These are phyloP conservation scores for Cosmopolites sordidus DNA, from an alignment of 2,888 invertebrate genomes.

Conservation along the genomic window DNA sequence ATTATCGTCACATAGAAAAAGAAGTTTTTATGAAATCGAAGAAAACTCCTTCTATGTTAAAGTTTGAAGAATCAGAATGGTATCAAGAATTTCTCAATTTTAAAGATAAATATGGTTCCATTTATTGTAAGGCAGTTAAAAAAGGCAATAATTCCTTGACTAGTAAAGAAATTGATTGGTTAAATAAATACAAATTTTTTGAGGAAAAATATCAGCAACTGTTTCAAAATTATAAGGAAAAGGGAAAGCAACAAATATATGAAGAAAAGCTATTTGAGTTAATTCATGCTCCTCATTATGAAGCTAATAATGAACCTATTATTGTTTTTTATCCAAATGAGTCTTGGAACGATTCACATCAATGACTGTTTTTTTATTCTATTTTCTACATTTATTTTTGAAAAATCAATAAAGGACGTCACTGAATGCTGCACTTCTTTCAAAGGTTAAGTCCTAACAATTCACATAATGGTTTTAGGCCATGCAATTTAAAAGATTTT, in stretches of 20 bases:
- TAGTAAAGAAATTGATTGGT: slow-evolving; percentile 31
- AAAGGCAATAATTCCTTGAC: slow-evolving; percentile 22
- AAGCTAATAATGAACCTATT: slow-evolving; percentile 21
- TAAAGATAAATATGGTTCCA: slow-evolving; percentile 28
- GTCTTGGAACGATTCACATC: no score
- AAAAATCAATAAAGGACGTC: no score
- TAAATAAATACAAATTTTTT: slow-evolving; percentile 30
- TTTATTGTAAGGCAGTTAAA: slow-evolving; percentile 27
- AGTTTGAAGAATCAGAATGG: slow-evolving; percentile 34
- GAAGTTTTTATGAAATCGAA: slow-evolving; percentile 37
- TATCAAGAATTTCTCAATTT: slow-evolving; percentile 33
- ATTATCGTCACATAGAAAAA: slow-evolving; percentile 31
- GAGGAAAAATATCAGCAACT: slow-evolving; percentile 29
- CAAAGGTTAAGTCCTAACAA: no score
- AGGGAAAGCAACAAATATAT: slow-evolving; percentile 21
- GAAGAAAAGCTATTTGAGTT: slow-evolving; percentile 27
- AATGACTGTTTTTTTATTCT: no score
- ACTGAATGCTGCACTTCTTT: no score
- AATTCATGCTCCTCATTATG: slow-evolving; percentile 29
- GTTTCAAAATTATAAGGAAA: slow-evolving; percentile 25
- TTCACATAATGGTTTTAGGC: no score
- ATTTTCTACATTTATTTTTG: no score
- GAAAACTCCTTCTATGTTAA: slow-evolving; percentile 29
- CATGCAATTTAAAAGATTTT: background rate
- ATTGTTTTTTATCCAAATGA: slow-evolving; percentile 27